Evolutionary conservation across 64 coral and sea anemone species (phyloP).

Genomic region (Anthopleura sola): DNA sequence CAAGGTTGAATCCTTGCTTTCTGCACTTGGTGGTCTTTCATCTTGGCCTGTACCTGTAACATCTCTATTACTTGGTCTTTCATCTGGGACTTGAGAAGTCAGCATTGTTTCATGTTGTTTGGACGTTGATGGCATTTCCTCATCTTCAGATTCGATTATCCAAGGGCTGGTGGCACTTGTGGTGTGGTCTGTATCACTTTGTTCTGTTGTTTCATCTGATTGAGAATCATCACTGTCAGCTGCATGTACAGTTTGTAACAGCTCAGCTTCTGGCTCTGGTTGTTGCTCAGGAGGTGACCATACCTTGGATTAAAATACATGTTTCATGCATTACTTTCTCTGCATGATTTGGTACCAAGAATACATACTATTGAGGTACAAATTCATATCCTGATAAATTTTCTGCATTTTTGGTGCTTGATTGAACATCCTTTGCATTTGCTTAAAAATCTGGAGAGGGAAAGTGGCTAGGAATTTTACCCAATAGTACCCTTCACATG

Average conservation of each 20-base stretch:
- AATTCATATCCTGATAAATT: too few species aligned
- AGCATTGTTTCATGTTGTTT: background rate
- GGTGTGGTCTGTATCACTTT: background rate
- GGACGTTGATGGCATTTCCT: background rate
- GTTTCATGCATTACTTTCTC: too few species aligned
- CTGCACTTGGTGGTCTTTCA: background rate
- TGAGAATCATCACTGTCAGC: background rate
- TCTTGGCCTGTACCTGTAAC: background rate
- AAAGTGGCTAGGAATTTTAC: too few species aligned
- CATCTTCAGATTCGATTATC: conserved; percentile 1
- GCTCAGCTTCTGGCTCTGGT: conserved; percentile 51
- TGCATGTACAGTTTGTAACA: conserved; percentile 39
- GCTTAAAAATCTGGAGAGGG: too few species aligned
- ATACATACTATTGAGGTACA: too few species aligned
- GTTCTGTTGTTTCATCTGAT: background rate
- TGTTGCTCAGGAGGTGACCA: conserved; percentile 70
- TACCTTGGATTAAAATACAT: conserved; percentile 26
- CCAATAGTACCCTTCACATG: too few species aligned
- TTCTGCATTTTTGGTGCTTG: too few species aligned
- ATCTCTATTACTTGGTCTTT: background rate
- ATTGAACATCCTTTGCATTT: too few species aligned
- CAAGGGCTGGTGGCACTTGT: background rate
- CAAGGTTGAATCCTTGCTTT: background rate
- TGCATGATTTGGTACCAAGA: too few species aligned
- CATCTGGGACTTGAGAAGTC: background rate